A percentile compares a stretch with the other conserved stretches of the same genome.
Evolutionary conservation across 2,888 invertebrate species (phyloP).

Genomic region (Endomychus coccineus): DNA sequence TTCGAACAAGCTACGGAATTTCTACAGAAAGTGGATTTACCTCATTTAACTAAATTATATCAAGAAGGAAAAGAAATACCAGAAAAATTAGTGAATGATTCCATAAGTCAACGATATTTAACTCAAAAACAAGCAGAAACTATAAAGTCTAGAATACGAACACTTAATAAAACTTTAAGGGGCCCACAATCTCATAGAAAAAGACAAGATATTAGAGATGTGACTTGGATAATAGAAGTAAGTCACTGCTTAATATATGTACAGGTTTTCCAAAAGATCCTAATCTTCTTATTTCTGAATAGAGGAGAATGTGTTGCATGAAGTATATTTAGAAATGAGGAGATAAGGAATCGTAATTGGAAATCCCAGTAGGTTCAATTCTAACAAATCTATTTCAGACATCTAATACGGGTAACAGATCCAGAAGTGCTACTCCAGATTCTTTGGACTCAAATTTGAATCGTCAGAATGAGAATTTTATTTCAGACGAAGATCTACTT

Average conservation of each 20-base stretch:
- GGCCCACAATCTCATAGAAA: conserved; percentile 55
- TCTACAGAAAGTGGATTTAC: conserved; percentile 65
- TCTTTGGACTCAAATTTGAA: conserved; percentile 62
- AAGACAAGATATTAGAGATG: conserved; percentile 67
- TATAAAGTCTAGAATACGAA: conserved; percentile 63
- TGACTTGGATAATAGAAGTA: conserved; percentile 76
- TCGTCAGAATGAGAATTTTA: conserved; percentile 34
- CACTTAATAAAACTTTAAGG: conserved; percentile 69
- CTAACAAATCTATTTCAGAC: conserved; percentile 47
- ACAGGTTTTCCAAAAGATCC: too few relatives aligned
- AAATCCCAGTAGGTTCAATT: too few relatives aligned
- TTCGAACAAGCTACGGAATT: conserved; percentile 72
- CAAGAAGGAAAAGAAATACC: conserved; percentile 61
- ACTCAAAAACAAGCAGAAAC: conserved; percentile 71
- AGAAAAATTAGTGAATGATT: conserved; percentile 54
- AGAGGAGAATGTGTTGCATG: too few relatives aligned
- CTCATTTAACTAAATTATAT: conserved; percentile 62
- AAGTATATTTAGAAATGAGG: too few relatives aligned
- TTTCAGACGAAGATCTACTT: conserved; percentile 37
- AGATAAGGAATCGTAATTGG: too few relatives aligned
- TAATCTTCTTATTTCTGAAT: too few relatives aligned
- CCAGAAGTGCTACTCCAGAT: conserved; percentile 83
- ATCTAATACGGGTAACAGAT: conserved; percentile 74
- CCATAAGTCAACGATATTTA: conserved; percentile 51
- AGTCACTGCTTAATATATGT: conserved; percentile 29